Evolutionary conservation across 2,888 invertebrate species (phyloP), one percentile per base, ranked within the genome.

Genomic region (Coleophora deauratella): DNA sequence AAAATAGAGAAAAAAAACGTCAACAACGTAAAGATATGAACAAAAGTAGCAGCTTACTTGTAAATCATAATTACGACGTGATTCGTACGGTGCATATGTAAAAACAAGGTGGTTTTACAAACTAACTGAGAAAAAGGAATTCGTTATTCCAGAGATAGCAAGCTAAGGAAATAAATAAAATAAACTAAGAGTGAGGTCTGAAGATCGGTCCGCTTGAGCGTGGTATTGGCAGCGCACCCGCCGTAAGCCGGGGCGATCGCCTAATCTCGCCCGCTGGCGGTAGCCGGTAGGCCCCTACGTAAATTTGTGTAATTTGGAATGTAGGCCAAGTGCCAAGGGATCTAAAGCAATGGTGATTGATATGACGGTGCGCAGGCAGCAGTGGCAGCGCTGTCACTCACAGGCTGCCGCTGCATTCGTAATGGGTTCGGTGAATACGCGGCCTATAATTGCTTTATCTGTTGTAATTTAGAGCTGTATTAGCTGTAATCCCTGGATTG

Each of bases 251-350:
- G 62, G 66, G 65, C 66, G 59, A 58, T 61, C 65, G 66, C 65
- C 71, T 82, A 82, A 85, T 82, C 79, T 65, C 54, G 57, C 57
- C 64, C 64, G 61, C 75, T 74, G 74, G 70, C 76, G 70, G 67
- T 64, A 21, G 63, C 63, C 70, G 76, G 70, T 74, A 77, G 80
- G 76, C 80, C 68, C 71, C 72, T 70, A 75, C 77, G 80, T 81
- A 82, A 85, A 82, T 82, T 84, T 78, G 79, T 79, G 78, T 85
- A 81, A 84, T 82, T 84, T 80, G 64, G 79, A 69, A 85, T 82
- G 73, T 74, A 82, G 84, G 84, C 80, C 82, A 81, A 82, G 80
- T 81, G 80, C 82, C 84, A 82, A 75, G 84, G 82, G 82, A 82
- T 79, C 72, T 56, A 53, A 53, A 69, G 75, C 70, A 77, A 81